Base-by-base conservation (phyloP, 2,888 invertebrate species). In the Pseudeuparius sepicola region DNA sequence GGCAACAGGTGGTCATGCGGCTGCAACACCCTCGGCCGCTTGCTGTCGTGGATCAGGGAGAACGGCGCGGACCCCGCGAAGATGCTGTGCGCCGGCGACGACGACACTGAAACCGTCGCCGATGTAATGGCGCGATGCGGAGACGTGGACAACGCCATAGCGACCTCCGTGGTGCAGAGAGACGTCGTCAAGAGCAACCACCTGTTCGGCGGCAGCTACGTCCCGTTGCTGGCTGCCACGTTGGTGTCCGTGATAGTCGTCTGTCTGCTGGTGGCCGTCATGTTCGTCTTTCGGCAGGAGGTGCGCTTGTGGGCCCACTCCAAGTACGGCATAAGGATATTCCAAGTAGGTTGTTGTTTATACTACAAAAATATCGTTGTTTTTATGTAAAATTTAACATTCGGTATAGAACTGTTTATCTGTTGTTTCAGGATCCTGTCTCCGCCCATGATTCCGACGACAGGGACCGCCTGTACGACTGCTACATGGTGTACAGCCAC, bases 1-100 rank as follows among this genome's bases (percentile, higher is more conserved):
- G 78, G 80, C 51, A 85, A 84, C 70, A 75, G 76, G 58, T 85
- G 88, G 88, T 78, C 78, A 59, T 86, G 86, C 64, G 79, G 83
- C 57, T 86, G 86, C 63, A 70, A 69, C 53, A 77, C 78, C 52
- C 70, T 82, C 34, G 70, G 69, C 43, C 73, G 73, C 50, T 64
- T 83, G 51, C 74, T 78, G 55, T 69, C 73, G 48, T 83, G 82
- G 82, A 61, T 82, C 40, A 66, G 71, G 53, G 70, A 75, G 55
- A 75, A 77, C 56, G 72, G 71, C 32, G 71, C 73, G 58, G 73
- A 77, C 54, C 72, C 77, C 17, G 71, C 75, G 54, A 76, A 75
- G 66, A 73, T 80, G 74, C 67, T 74, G 49, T 79, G 79, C 55
- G 69, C 63, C 57, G n/a, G n/a, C n/a, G n/a, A 79, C 55, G 45